Evolutionary conservation across 2,113 vertebrate species (phyloP).

Genomic region (Andinoacara biseriatus): DNA sequence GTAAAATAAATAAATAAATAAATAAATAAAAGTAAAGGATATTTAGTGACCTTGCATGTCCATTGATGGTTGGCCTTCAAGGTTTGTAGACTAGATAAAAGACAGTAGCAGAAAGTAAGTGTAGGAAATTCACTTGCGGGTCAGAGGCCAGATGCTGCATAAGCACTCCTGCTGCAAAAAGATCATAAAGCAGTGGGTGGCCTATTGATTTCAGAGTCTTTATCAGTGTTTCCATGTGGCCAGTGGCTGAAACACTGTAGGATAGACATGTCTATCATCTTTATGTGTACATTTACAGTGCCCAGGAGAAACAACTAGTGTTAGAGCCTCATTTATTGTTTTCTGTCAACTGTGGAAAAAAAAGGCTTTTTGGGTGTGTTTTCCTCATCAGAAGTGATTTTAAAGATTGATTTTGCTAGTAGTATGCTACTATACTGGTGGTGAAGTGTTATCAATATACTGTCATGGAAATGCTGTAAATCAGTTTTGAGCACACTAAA

Average conservation of each 20-base stretch:
- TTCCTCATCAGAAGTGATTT: conserved; percentile 39
- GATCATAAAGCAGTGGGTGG: conserved; percentile 73
- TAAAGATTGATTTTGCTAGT: neutral
- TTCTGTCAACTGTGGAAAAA: conserved; percentile 21
- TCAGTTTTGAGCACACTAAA: conserved; percentile 45
- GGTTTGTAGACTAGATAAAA: conserved; percentile 53
- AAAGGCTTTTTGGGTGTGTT: conserved; percentile 14
- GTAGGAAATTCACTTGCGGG: conserved; percentile 65
- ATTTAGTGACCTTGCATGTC: conserved; percentile 51
- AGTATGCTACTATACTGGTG: neutral
- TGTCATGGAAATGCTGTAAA: conserved; percentile 17
- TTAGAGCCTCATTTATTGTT: conserved; percentile 35
- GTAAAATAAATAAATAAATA: conserved; percentile 1
- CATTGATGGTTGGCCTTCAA: conserved; percentile 39
- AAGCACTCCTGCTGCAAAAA: conserved; percentile 66
- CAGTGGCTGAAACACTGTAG: conserved; percentile 54
- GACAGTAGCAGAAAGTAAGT: conserved; percentile 52
- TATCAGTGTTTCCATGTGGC: conserved; percentile 70
- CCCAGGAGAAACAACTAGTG: conserved; percentile 52
- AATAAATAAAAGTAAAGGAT: conserved; percentile 39
- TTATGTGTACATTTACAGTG: conserved; percentile 58
- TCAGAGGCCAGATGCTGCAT: conserved; percentile 71
- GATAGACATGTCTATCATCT: conserved; percentile 66
- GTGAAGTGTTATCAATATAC: neutral
- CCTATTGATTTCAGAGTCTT: conserved; percentile 71